These are phyloP conservation scores for Glossosoma conforme DNA, from an alignment of 1,140 invertebrate species.

Conservation along the genomic window DNA sequence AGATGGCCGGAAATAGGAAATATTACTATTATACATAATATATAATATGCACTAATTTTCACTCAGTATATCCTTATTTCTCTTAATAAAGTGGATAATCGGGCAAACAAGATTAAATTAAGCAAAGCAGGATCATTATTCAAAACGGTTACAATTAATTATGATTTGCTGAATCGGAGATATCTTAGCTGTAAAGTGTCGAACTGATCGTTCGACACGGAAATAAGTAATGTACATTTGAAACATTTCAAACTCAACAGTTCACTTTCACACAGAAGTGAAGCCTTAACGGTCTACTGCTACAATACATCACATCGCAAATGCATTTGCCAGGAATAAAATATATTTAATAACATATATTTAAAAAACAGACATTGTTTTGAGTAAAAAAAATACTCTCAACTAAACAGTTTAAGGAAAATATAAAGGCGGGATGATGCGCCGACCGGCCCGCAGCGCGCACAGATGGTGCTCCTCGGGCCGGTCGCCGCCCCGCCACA, in stretches of 20 bases:
- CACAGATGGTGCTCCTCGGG: no score
- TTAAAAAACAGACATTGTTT: conserved; percentile 55
- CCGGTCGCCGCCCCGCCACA: conserved; percentile 45
- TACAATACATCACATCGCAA: conserved; percentile 78
- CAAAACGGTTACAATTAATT: conserved; percentile 51
- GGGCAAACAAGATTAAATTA: conserved; percentile 40
- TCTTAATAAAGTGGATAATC: conserved; percentile 21
- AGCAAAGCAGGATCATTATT: conserved; percentile 49
- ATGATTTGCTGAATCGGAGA: conserved; percentile 45
- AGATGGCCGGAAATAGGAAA: conserved; percentile 28
- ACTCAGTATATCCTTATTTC: conserved; percentile 22
- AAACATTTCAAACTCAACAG: conserved; percentile 48
- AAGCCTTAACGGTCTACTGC: conserved; percentile 60
- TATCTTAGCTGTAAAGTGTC: conserved; percentile 56
- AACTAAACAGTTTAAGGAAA: conserved; percentile 27
- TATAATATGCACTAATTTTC: conserved; percentile 18
- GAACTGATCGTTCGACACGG: conserved; percentile 38
- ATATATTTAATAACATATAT: conserved; percentile 71
- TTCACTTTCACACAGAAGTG: conserved; percentile 36
- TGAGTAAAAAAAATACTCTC: conserved; percentile 32
- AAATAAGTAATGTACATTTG: conserved; percentile 36
- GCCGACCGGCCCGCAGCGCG: conserved; percentile 44
- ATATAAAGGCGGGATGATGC: conserved; percentile 38
- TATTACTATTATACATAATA: conserved; percentile 22
- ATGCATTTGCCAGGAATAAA: conserved; percentile 73